Evolutionary conservation across 2,113 vertebrate genomes (phyloP), one percentile per base, ranked within the genome.

Genomic region (Cinclus mexicanus): DNA sequence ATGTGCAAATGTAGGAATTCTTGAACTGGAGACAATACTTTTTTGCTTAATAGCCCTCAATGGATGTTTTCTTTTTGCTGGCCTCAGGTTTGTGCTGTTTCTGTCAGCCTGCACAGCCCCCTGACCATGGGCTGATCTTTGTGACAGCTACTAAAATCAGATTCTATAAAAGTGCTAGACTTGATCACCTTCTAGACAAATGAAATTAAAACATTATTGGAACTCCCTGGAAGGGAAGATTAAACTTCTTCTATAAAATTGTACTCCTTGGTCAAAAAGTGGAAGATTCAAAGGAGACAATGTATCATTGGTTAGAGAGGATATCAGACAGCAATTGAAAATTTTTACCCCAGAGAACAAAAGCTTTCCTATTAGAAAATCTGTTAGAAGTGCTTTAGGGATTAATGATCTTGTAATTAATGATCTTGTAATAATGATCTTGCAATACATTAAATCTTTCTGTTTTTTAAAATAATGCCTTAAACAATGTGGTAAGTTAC

Each of bases 181-280:
- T 83, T 42, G 47, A 69, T 80, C 63, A 71, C 41, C 31, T 81
- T 35, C 69, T 55, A 56, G 78, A 89, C 44, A 68, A 87, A 83
- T 15, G 15, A 91, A 94, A 94, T 88, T 57, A 90, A 87, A 95
- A 60, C 46, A 72, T 81, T 78, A 70, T 41, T 90, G 64, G 85
- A 72, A 70, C 44, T 88, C 33, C 25, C 49, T 86, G 61, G 71
- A 70, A 92, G 23, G n/a, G 12, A 82, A 81, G 44, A 82, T 81
- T 68, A 78, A 94, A 63, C 19, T 81, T 86, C 46, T 95, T 68
- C 61, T 87, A 26, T 87, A 70, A 85, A 80, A 94, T 83, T 77
- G 71, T 79, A 76, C 24, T 91, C 35, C 19, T 42, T 76, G 64
- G 77, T 63, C 39, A 55, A 81, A 90, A 67, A 92, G 39, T 67